Evolutionary conservation across 2,797 vertebrate species (phyloP), one percentile per base, ranked within the genome.

Genomic region (Pipistrellus pygmaeus): DNA sequence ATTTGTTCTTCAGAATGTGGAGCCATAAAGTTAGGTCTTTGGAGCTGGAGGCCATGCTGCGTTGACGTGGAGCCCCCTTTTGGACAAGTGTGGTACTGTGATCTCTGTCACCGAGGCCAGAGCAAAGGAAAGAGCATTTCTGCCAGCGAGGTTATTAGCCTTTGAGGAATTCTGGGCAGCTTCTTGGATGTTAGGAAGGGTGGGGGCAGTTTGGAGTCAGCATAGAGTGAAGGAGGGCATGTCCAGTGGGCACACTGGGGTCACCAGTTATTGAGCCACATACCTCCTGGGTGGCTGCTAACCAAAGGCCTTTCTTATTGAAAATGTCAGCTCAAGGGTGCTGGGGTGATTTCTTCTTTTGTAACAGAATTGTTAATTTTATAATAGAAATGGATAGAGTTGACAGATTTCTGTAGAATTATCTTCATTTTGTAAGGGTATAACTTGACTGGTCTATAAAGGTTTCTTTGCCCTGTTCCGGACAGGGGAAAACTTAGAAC

Each of bases 1-100:
- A 69, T 90, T 60, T 86, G 27, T 84, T 93, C 57, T 96, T 72
- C 68, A 91, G 68, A 92, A 69, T 51, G 32, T 80, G 23, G 72
- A 76, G 25, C 51, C 25, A 83, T 64, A 14, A 57, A 76, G 60
- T 21, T n/a, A 48, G 14, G 17, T 15, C 53, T 77, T 57, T 41
- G 17, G 55, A 51, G 23, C 57, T 85, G 55, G 68, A 77, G 66
- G 69, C 38, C 13, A 12, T 41, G 32, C 13, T 23, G 9, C 69
- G 8, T 75, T 71, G 72, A 77, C 4, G 55, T 77, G 25, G 86
- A 55, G 80, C 11, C 32, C 62, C 60, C 64, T 92, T 90, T 85
- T 68, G 91, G 57, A 80, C n/a, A 21, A 46, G 3, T 5, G 3
- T 72, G 46, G 60, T 89, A 41, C 57, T 84, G 38, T 27, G 30